phyloP scores from a whole-genome alignment of 2,797 vertebrate species.

The Selene dorsalis region DNA sequence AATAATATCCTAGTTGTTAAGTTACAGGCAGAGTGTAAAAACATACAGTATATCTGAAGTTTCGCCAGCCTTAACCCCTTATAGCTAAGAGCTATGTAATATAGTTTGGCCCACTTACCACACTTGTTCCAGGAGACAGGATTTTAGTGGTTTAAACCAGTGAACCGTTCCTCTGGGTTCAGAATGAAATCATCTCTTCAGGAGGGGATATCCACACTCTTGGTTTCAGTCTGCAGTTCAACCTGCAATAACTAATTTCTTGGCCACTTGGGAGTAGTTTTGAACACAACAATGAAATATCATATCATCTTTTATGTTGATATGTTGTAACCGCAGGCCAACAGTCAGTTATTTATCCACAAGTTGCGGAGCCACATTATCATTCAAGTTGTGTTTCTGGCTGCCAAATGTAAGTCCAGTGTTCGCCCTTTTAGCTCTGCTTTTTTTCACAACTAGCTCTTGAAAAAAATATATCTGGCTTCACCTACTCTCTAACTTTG shows the following conservation, averaged over 20 bases:
- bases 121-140: conserved; percentile 39
- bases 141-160: conserved; percentile 46
- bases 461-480: neutral
- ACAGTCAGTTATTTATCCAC: neutral
- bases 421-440: neutral
- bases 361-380: neutral
- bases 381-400: neutral
- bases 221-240: conserved; percentile 6
- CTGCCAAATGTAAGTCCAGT: neutral
- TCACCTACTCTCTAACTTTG: neutral
- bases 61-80: conserved; percentile 46
- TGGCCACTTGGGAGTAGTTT: neutral
- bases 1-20: conserved; percentile 66
- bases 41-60: conserved; percentile 58
- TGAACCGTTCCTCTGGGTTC: conserved; percentile 38
- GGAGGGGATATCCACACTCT: conserved; percentile 22
- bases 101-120: conserved; percentile 51
- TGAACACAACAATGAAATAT: neutral
- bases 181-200: conserved; percentile 21
- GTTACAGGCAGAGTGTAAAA: conserved; percentile 51
- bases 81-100: conserved; percentile 43
- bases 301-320: neutral
- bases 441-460: neutral
- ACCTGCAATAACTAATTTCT: neutral
- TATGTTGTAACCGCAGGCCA: neutral